These are phyloP conservation scores for Ornithoptera priamus DNA, from an alignment of 2,888 invertebrate genomes.

Conservation along the genomic window DNA sequence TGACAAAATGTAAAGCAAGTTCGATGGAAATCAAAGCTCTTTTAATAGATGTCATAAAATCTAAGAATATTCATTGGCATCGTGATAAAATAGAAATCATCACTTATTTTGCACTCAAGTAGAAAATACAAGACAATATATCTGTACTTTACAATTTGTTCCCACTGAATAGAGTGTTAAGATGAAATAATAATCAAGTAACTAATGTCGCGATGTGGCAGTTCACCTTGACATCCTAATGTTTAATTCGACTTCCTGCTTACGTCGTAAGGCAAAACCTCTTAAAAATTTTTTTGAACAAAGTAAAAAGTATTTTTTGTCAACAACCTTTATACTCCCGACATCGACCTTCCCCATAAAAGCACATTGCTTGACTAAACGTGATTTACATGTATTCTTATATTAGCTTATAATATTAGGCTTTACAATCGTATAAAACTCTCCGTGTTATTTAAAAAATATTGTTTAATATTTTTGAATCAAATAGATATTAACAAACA, in stretches of 20 bases:
- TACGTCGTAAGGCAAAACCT: neutral
- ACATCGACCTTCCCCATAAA: neutral
- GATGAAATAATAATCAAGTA: too few relatives aligned
- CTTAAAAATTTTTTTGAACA: neutral
- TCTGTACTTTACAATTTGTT: neutral
- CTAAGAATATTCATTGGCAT: too few relatives aligned
- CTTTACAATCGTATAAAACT: too few relatives aligned
- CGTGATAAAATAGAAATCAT: too few relatives aligned
- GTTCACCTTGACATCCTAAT: neutral
- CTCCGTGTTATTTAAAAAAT: too few relatives aligned
- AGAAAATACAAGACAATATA: too few relatives aligned
- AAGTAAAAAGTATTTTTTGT: neutral
- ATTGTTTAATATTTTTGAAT: neutral
- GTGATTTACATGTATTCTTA: neutral
- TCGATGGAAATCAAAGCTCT: too few relatives aligned
- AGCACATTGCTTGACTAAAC: neutral
- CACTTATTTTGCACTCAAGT: too few relatives aligned
- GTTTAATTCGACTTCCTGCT: slow-evolving; percentile 1
- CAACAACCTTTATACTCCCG: neutral
- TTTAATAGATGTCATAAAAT: too few relatives aligned
- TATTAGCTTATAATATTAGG: neutral
- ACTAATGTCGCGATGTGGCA: neutral
- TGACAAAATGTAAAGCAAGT: too few relatives aligned
- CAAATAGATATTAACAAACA: neutral
- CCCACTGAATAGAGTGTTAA: neutral